Evolutionary conservation across 2,888 invertebrate species (phyloP).

Genomic region (Beris chalybata): DNA sequence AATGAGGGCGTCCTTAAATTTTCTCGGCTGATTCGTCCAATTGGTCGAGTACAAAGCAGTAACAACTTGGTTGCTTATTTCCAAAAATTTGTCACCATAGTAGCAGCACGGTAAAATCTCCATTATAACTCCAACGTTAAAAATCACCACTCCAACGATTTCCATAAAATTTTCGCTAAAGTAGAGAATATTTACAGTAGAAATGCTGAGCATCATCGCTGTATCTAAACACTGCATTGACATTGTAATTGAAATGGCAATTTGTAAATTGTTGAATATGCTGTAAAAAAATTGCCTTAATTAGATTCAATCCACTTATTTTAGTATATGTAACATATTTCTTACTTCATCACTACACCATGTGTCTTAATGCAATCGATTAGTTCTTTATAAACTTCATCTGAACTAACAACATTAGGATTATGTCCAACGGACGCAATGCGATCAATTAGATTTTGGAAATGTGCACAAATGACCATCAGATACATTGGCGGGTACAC

Average conservation of each 20-base stretch:
- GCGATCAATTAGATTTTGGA: not conserved
- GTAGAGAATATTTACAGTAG: slow-evolving; percentile 5
- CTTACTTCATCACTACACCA: not conserved
- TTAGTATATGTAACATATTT: not conserved
- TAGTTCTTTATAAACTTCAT: not conserved
- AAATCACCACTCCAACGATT: not conserved
- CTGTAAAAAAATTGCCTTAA: not conserved
- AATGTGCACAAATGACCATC: not conserved
- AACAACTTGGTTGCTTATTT: not conserved
- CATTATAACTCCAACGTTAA: not conserved
- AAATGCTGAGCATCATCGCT: slow-evolving; percentile 4
- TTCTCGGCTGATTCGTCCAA: slow-evolving; percentile 12
- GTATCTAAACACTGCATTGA: not conserved
- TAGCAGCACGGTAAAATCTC: slow-evolving; percentile 16
- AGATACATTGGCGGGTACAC: slow-evolving; percentile 3
- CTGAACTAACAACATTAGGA: not conserved
- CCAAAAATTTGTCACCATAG: slow-evolving; percentile 18
- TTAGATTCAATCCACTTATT: not conserved
- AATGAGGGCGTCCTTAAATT: slow-evolving; percentile 14
- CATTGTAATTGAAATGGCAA: slow-evolving; percentile 2
- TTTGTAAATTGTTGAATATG: slow-evolving; percentile 10
- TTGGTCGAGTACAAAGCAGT: slow-evolving; percentile 24
- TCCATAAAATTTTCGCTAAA: not conserved
- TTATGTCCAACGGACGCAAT: not conserved
- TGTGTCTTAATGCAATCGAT: not conserved